Evolutionary conservation across 2,113 vertebrate species (phyloP).

Genomic region (Macroglossus sobrinus): DNA sequence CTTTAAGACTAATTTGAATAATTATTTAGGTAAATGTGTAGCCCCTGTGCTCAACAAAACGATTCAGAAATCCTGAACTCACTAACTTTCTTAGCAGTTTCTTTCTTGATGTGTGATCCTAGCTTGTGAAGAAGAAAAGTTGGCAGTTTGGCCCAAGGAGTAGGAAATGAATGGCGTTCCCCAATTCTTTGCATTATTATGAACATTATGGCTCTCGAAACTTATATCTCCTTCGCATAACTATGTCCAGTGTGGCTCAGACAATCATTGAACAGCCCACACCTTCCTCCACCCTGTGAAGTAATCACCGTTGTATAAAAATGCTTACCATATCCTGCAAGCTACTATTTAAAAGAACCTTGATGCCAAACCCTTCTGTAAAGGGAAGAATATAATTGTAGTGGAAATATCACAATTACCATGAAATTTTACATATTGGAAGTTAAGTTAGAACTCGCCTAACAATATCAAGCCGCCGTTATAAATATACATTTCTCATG

Average conservation of each 20-base stretch:
- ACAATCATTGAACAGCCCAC: neutral
- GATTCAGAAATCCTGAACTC: neutral
- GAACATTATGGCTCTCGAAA: neutral
- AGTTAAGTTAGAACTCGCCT: slow-evolving; percentile 10
- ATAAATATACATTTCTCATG: slow-evolving; percentile 39
- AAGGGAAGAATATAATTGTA: neutral
- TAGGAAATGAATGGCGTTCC: neutral
- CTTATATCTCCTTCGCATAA: neutral
- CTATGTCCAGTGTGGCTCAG: neutral
- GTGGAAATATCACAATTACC: slow-evolving; percentile 33
- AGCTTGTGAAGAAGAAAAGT: neutral
- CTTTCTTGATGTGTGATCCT: neutral
- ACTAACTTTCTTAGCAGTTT: neutral
- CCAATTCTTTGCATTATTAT: neutral
- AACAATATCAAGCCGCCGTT: neutral
- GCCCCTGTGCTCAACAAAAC: neutral
- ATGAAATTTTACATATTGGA: neutral
- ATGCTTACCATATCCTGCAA: neutral
- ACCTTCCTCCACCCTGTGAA: neutral
- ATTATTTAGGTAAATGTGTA: neutral
- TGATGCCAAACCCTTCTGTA: slow-evolving; percentile 9
- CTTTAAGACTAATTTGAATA: slow-evolving; percentile 36
- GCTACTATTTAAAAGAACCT: slow-evolving; percentile 26
- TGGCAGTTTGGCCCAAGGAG: neutral
- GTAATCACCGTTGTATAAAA: slow-evolving; percentile 54